Base-by-base conservation (phyloP, 2,113 vertebrate genomes). In the Dicaeum eximium region DNA sequence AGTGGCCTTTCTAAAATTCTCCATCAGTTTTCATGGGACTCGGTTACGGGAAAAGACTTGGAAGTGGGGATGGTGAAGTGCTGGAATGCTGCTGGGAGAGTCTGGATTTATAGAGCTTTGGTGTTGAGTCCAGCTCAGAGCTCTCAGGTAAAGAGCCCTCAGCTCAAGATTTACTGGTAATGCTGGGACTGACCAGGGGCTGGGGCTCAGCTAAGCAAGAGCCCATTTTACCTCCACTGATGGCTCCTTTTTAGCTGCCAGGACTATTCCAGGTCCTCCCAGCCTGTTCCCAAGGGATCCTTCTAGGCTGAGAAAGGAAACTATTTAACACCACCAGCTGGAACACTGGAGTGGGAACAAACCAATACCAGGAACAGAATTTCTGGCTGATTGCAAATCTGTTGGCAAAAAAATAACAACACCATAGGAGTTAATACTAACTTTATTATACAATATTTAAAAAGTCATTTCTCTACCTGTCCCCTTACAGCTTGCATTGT, bases 371-470 rank as follows among this genome's bases (percentile, higher is more conserved):
- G 25, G 65, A 88, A 40, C 2, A 3, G 13, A 2, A 27, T 17
- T 45, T 77, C 80, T 56, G 56, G 11, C 86, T 1, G 6, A 35
- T 2, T 38, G 65, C 86, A 57, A 33, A 70, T 23, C 51, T 28
- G 15, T 47, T 61, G 54, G 61, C 88, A 80, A 92, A 90, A 47
- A 45, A 72, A 37, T 5, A 30, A 11, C 56, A 18, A 40, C 20
- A 14, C 95, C 19, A 71, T 14, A 84, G 64, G 77, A 96, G 93
- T 95, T 90, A 86, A 92, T 73, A 78, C 80, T 81, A 92, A 79
- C 94, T 97, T 96, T 96, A 97, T 97, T 96, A 84, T 66, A 94
- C 95, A 95, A 62, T 38, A 94, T 79, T 93, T 88, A 71, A 92
- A 92, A 95, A 96, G 60, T 78, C 33, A 74, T 86, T 89, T 89